Evolutionary conservation across 2,113 vertebrate species (phyloP).

Genomic region (Tinamus guttatus): DNA sequence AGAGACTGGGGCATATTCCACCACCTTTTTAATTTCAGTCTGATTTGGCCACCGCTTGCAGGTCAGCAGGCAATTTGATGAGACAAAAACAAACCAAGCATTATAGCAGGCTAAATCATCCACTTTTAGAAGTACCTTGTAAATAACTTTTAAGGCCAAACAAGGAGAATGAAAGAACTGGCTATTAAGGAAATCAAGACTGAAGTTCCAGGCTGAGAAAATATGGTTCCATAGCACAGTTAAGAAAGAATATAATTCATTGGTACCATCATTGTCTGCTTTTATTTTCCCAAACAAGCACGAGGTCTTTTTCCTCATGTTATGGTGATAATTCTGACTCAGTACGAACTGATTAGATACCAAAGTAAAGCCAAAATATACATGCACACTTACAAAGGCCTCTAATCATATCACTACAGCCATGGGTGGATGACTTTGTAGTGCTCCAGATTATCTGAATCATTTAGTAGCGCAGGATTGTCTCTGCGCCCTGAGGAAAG

Average conservation of each 20-base stretch:
- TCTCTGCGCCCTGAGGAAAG: background rate
- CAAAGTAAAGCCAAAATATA: conserved; percentile 39
- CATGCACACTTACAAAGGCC: background rate
- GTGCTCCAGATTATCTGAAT: background rate
- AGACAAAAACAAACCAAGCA: conserved; percentile 68
- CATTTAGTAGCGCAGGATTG: background rate
- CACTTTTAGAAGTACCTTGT: conserved; percentile 47
- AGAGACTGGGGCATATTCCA: conserved; percentile 64
- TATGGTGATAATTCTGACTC: background rate
- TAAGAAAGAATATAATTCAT: conserved; percentile 11
- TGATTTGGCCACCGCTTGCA: conserved; percentile 58
- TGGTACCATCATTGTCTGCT: background rate
- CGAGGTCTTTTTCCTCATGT: background rate
- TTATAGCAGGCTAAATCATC: conserved; percentile 57
- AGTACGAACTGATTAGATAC: conserved; percentile 8
- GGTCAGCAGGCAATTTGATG: conserved; percentile 61
- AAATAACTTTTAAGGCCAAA: conserved; percentile 61
- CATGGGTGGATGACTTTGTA: background rate
- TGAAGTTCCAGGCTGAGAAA: conserved; percentile 40
- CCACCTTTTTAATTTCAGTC: conserved; percentile 67
- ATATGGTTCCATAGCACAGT: conserved; percentile 15
- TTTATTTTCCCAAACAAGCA: conserved; percentile 31
- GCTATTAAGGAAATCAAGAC: conserved; percentile 31
- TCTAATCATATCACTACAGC: background rate
- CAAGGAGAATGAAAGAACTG: conserved; percentile 59